Evolutionary conservation across 1,140 invertebrate genomes (phyloP), one percentile per base, ranked within the genome.

Genomic region (Eriosoma lanigerum): DNA sequence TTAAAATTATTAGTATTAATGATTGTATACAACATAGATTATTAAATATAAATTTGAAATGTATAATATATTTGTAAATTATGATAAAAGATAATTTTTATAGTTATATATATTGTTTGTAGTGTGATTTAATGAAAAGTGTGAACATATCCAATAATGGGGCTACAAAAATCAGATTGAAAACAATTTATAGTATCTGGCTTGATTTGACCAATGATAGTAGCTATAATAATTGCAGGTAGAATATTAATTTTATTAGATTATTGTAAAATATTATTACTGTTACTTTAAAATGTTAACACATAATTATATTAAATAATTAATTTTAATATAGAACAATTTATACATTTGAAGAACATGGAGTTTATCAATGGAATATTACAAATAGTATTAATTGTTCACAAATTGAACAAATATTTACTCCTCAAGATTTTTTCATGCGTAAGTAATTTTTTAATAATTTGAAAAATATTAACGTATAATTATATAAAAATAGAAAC

Each of bases 81-180:
- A 48, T 46, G 24, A 48, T 68, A 17, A 1, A 1, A 24, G 9
- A 68, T 24, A 13, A 17, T 21, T 1, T 9, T 48, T 48, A 8
- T 48, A 21, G 24, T 38, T 66, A 24, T 26, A 26, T 66, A 3
- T 54, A 32, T 56, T 60, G n/a, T 73, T 52, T 78, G 4, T 48
- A 81, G 81, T 81, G 81, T 78, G 81, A 81, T 81, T 75, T 81
- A 75, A 38, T 75, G 54, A 75, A 81, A 60, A 76, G 15, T 62
- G 21, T 21, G 17, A 54, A 62, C 10, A 29, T 81, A 62, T 60
- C 58, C 17, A 62, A 73, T 26, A 62, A 78, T 38, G 38, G 46
- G 38, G 17, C 50, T 26, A 75, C 70, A 54, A 64, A 52, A n/a
- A 60, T 81, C n/a, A 38, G 19, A 48, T 24, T 81, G 17, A 81